Conservation (phyloP, 2,113 vertebrate species). For the Pomatorhinus ruficollis region DNA sequence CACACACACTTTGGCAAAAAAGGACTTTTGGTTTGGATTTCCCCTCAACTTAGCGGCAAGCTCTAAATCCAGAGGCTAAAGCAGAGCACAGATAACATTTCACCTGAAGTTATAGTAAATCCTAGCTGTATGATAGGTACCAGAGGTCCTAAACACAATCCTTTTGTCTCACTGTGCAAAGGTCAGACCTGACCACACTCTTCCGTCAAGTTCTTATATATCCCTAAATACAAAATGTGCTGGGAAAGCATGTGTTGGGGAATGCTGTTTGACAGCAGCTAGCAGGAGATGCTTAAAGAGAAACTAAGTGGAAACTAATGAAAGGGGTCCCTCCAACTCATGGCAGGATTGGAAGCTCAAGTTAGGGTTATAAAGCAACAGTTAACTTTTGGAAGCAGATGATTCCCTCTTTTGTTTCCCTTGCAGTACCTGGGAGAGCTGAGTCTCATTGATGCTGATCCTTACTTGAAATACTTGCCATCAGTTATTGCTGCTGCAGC, state of each 20-base stretch:
- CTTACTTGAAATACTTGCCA: constrained; percentile 92
- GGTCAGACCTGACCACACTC: rapidly evolving
- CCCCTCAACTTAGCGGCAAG: not conserved
- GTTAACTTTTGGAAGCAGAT: not conserved
- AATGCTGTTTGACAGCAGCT: not conserved
- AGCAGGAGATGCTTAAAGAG: not conserved
- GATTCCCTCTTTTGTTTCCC: not conserved
- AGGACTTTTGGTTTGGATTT: not conserved
- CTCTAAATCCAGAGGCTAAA: not conserved
- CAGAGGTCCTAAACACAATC: not conserved
- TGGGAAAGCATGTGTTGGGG: not conserved
- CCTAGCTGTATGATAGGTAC: not conserved
- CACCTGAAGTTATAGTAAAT: not conserved
- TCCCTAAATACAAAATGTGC: not conserved
- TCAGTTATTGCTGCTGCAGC: constrained; percentile 91
- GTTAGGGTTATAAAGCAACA: not conserved
- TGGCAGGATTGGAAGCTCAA: not conserved
- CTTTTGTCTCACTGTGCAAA: not conserved
- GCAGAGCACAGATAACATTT: not conserved
- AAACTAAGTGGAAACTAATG: not conserved
- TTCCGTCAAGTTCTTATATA: not conserved
- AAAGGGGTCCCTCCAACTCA: not conserved
- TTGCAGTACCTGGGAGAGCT: constrained; percentile 92
- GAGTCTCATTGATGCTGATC: constrained; percentile 91
- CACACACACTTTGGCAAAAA: not conserved